Percentiles rank a stretch among this genome's conserved stretches.
phyloP scores from a whole-genome alignment of 1,140 invertebrate genomes.

The Metopolophium dirhodum region DNA sequence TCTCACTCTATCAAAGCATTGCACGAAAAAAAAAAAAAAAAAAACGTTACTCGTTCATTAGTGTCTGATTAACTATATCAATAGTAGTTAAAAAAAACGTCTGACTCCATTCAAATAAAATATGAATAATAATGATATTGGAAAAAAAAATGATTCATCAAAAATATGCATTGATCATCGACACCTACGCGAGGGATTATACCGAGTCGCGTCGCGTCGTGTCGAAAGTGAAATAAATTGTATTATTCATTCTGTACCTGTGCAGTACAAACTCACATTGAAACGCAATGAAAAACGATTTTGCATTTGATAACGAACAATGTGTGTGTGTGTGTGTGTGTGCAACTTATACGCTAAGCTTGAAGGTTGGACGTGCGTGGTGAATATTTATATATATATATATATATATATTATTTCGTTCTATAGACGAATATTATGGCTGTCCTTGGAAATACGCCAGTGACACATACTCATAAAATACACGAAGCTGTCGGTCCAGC shows the following conservation, averaged over 20 bases:
- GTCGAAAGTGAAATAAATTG: not conserved
- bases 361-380: not conserved
- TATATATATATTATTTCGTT: not conserved
- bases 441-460: conserved; percentile 25
- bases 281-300: not conserved
- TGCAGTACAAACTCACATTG: not conserved
- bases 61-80: not conserved
- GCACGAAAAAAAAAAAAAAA: not conserved
- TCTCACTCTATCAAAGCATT: not conserved
- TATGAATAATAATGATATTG: not conserved
- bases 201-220: not conserved
- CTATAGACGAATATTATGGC: not conserved
- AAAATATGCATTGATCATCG: not conserved
- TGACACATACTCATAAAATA: not conserved
- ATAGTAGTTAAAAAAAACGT: not conserved
- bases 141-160: not conserved
- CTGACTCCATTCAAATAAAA: not conserved
- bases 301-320: not conserved
- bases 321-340: not conserved
- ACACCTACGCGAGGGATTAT: not conserved
- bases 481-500: not conserved
- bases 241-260: not conserved
- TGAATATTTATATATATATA: not conserved
- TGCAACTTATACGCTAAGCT: not conserved
- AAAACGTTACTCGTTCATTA: not conserved